These are phyloP conservation scores for Gambelia wislizenii DNA, from an alignment of 2,797 vertebrate genomes.

Conservation along the genomic window DNA sequence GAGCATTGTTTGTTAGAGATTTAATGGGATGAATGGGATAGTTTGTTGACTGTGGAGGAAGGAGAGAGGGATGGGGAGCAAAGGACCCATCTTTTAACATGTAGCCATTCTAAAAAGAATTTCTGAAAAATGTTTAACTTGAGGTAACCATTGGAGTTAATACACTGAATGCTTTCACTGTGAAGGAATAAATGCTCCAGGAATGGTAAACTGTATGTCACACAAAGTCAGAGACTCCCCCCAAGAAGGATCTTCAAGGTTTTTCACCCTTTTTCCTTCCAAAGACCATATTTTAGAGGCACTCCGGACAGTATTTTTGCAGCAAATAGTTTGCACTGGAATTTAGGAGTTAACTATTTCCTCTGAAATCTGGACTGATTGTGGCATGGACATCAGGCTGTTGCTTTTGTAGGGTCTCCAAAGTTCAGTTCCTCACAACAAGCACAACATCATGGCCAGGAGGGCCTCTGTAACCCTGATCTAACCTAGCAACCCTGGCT, in stretches of 20 bases:
- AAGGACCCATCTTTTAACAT: background rate
- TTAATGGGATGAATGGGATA: background rate
- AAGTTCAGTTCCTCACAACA: conserved; percentile 27
- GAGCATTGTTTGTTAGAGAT: background rate
- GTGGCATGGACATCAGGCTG: background rate
- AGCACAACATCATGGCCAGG: background rate
- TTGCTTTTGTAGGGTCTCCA: conserved; percentile 25
- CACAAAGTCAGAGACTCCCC: background rate
- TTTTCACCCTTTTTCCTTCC: background rate
- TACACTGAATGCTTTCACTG: background rate
- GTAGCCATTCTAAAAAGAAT: background rate
- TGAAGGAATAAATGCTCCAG: background rate
- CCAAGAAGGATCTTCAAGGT: background rate
- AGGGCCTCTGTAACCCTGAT: background rate
- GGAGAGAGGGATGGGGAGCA: too few relatives aligned
- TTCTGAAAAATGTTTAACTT: too few relatives aligned
- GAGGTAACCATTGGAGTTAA: background rate
- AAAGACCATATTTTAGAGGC: background rate
- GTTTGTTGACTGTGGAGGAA: too few relatives aligned
- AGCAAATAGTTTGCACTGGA: too few relatives aligned
- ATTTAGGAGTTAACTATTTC: background rate
- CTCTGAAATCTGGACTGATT: conserved; percentile 7
- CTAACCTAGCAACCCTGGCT: background rate
- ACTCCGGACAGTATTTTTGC: background rate
- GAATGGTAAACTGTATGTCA: too few relatives aligned